Base-by-base conservation (phyloP, 53 echinoderm and acorn worm genomes). In the Holothuria scabra region DNA sequence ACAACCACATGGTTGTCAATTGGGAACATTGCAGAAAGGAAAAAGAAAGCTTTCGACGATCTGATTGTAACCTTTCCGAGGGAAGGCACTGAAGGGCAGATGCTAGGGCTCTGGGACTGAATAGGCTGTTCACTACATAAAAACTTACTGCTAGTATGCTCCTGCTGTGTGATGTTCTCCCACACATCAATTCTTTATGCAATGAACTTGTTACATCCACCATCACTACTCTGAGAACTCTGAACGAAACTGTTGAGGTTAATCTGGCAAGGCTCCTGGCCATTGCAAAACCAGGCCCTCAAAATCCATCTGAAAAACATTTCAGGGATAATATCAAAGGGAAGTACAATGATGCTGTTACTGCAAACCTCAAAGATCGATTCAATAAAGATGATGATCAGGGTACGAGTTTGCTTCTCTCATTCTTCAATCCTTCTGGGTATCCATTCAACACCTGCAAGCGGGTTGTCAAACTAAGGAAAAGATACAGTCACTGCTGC, bases 101-200 rank as follows among this genome's bases (percentile, higher is more conserved):
- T 66, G 84, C 84, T 8, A 62, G 79, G 59, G 93, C 93, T 28
- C 29, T 80, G 26, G 90, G 93, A 32, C 82, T 93, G 38, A 44
- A 79, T 34, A 46, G 67, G 24, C 46, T 84, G 13, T 24, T 86
- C 60, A 89, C 83, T 20, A 49, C 83, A 5, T 89, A 86, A 26
- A 76, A 82, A 57, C 86, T 89, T 28, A 37, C 89, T 29, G 86
- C 87, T n/a, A 83, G 70, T n/a, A 92, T 86, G 60, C 60, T 60
- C 20, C 55, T 92, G 71, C 64, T 92, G 41, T 86, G 88, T 58
- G 92, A 92, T 67, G 80, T 92, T 26, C 82, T 92, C 35, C 84
- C 87, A 21, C 86, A 75, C 52, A 75, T 55, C 56, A 70, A 41
- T 37, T 20, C 41, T 37, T 69, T 31, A 69, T 76, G 65, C 59